A percentile compares a stretch with the other conserved stretches of the same genome.
phyloP scores from a whole-genome alignment of 2,888 invertebrate species.

The Boloria selene region DNA sequence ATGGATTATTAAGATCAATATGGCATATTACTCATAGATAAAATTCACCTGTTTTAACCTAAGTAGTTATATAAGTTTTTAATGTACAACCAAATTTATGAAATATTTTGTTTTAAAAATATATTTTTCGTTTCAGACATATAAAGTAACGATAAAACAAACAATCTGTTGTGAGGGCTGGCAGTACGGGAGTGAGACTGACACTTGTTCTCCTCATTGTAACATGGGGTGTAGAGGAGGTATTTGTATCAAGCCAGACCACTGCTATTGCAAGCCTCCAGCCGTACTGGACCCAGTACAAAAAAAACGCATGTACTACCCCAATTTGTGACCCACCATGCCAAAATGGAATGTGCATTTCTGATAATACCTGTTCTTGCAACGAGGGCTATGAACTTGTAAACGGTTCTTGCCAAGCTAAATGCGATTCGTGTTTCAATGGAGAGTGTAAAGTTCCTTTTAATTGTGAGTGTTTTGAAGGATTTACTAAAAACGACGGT shows the following conservation, averaged over 20 bases:
- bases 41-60: too few relatives aligned
- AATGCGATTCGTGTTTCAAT: conserved; percentile 45
- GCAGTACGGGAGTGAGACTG: conserved; percentile 56
- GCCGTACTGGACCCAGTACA: conserved; percentile 53
- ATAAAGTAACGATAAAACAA: conserved; percentile 51
- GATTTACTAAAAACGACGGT: conserved; percentile 63
- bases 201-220: conserved; percentile 74
- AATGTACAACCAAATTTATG: not conserved
- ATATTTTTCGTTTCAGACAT: conserved; percentile 52
- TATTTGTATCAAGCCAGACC: conserved; percentile 63
- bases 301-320: conserved; percentile 58
- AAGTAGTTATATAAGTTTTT: not conserved
- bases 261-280: conserved; percentile 63
- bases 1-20: too few relatives aligned
- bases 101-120: not conserved
- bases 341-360: conserved; percentile 58
- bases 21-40: too few relatives aligned
- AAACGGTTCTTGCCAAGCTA: conserved; percentile 43
- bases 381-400: conserved; percentile 46
- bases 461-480: conserved; percentile 81
- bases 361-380: conserved; percentile 62
- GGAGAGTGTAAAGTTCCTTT: conserved; percentile 77
- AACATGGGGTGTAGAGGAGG: conserved; percentile 74
- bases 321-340: conserved; percentile 60
- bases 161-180: conserved; percentile 71